Conservation (phyloP, 2,888 invertebrate genomes). For the Tridacna gigas region DNA sequence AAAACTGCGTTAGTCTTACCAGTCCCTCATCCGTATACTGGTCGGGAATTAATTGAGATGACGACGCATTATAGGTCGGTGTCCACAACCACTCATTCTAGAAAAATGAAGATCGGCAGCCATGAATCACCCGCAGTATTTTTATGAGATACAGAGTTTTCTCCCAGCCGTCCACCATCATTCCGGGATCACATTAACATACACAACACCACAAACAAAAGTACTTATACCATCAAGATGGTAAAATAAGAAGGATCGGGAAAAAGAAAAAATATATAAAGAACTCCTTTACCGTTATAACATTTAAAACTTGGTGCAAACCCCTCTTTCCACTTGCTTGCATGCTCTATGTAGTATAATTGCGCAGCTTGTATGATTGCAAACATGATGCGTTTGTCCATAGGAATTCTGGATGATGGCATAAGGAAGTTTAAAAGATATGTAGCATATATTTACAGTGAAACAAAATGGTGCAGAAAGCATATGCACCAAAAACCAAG, state of each 20-base stretch:
- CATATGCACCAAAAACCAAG: background rate
- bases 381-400: background rate
- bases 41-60: constrained; percentile 81
- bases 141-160: background rate
- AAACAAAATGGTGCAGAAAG: background rate
- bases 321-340: constrained; percentile 16
- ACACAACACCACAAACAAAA: constrained; percentile 12
- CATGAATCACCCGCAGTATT: constrained; percentile 37
- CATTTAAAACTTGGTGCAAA: constrained; percentile 7
- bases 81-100: constrained; percentile 82
- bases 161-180: constrained; percentile 15
- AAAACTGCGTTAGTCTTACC: constrained; percentile 77
- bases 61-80: constrained; percentile 77
- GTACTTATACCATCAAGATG: background rate
- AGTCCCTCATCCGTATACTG: constrained; percentile 81
- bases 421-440: too few species aligned
- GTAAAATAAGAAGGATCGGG: background rate
- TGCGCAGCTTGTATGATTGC: background rate
- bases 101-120: constrained; percentile 74
- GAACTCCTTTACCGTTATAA: constrained; percentile 6
- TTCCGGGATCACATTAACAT: constrained; percentile 11
- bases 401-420: too few species aligned
- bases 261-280: background rate
- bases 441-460: too few species aligned
- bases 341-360: constrained; percentile 1